These are phyloP conservation scores for Hemaris fuciformis DNA, from an alignment of 2,888 invertebrate species.

Conservation along the genomic window DNA sequence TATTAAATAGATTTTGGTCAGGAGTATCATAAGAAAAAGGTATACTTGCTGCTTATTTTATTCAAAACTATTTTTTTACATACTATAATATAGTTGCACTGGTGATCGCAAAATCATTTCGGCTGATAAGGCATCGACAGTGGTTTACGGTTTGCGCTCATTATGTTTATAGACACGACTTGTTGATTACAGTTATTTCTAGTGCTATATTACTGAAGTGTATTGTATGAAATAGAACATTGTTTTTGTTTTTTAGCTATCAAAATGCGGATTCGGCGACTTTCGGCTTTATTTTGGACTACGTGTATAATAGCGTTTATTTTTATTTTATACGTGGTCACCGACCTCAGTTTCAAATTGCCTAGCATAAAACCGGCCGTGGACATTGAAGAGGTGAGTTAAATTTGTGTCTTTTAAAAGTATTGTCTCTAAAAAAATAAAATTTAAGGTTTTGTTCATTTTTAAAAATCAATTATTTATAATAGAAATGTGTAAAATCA, in stretches of 20 bases:
- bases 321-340: constrained; percentile 84
- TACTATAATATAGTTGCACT: not conserved
- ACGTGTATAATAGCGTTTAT: constrained; percentile 82
- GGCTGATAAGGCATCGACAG: not conserved
- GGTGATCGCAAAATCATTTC: not conserved
- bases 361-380: constrained; percentile 78
- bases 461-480: not conserved
- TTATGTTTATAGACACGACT: not conserved
- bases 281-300: constrained; percentile 83
- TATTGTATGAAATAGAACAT: not conserved
- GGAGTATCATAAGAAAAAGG: not conserved
- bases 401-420: constrained; percentile 4
- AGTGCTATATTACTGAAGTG: not conserved
- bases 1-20: not conserved
- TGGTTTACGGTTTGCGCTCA: not conserved
- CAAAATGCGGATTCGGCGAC: constrained; percentile 80
- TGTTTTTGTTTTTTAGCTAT: constrained; percentile 12
- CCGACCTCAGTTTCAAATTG: constrained; percentile 83
- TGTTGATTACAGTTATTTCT: not conserved
- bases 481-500: no score
- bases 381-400: constrained; percentile 83
- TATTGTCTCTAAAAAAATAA: not conserved
- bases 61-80: not conserved
- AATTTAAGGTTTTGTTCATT: not conserved
- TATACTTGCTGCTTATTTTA: not conserved